Percentiles rank a stretch among this genome's conserved stretches.
These are phyloP conservation scores for Lucilia cuprina DNA, from an alignment of 1,140 invertebrate species.

Conservation along the genomic window DNA sequence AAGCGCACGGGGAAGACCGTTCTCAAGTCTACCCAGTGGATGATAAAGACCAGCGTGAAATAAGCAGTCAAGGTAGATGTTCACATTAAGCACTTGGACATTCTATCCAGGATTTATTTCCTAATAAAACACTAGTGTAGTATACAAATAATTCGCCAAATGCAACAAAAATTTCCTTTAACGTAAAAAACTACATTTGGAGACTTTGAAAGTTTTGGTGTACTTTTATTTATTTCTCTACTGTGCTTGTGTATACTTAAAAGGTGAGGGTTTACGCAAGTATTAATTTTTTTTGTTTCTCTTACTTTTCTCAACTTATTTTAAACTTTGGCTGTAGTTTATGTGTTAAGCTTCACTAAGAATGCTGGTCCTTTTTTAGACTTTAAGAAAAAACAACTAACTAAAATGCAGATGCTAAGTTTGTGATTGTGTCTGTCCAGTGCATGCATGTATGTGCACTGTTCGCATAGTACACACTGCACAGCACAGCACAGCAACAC, in stretches of 20 bases:
- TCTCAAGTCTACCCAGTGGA: no score
- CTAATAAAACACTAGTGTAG: no score
- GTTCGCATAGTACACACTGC: neutral
- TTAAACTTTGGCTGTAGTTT: neutral
- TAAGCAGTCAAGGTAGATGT: no score
- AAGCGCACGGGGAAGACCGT: no score
- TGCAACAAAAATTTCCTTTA: neutral
- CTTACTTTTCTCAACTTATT: conserved; percentile 6
- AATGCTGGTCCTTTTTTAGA: conserved; percentile 20
- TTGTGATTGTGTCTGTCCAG: conserved; percentile 18
- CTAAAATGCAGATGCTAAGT: conserved; percentile 26
- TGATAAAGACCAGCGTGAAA: no score
- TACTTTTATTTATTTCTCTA: conserved; percentile 49
- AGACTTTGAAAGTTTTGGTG: conserved; percentile 36
- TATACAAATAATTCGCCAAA: neutral
- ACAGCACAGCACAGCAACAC: neutral
- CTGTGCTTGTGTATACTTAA: conserved; percentile 42
- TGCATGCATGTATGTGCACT: neutral
- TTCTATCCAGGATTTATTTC: no score
- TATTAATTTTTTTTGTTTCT: conserved; percentile 35
- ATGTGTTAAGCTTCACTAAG: conserved; percentile 24
- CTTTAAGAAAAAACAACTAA: neutral
- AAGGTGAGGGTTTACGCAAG: conserved; percentile 51
- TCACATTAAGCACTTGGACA: no score
- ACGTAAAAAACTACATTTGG: neutral